Base-by-base conservation (phyloP, 2,113 vertebrate genomes). In the Bufo bufo region DNA sequence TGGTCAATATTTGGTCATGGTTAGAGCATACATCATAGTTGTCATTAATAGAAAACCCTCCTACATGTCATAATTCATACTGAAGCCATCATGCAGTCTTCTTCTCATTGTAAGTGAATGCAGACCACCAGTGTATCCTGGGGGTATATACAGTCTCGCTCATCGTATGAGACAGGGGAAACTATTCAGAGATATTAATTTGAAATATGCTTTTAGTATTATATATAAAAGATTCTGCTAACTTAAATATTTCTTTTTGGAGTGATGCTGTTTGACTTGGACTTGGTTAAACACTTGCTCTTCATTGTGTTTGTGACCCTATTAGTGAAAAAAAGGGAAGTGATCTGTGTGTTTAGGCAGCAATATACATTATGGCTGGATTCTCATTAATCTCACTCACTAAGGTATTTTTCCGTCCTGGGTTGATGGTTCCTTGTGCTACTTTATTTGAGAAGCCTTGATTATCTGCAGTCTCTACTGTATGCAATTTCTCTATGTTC, bases 151-250 rank as follows among this genome's bases (percentile, higher is more conserved):
- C 19, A 20, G 23, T 47, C 20, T 45, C 11, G 17, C 59, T 14
- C 58, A 65, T 66, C 45, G 14, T 33, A 69, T 59, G 6, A 58
- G 77, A 71, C 5, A 63, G 8, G 19, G 54, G 45, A 63, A 56
- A 82, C 86, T 87, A 87, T 83, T 75, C 71, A 50, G 45, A 83
- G 87, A 88, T 77, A 43, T 80, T 23, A 66, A 88, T 83, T 63
- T 77, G 71, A 77, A 65, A 52, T 88, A 83, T 88, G 87, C 87
- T 88, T 88, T 88, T 84, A 88, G 87, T 77, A 56, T 17, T 88
- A 69, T 88, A 84, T 88, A 84, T 88, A 66, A 84, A 65, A 43
- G 56, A 88, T 63, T 54, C 45, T 47, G 54, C 20, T 19, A 82
- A 75, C 9, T 82, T 82, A 87, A 88, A 88, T 77, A 88, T 88